Base-by-base conservation (phyloP, 2,888 invertebrate genomes). In the Rhimphoctona megacephalus region DNA sequence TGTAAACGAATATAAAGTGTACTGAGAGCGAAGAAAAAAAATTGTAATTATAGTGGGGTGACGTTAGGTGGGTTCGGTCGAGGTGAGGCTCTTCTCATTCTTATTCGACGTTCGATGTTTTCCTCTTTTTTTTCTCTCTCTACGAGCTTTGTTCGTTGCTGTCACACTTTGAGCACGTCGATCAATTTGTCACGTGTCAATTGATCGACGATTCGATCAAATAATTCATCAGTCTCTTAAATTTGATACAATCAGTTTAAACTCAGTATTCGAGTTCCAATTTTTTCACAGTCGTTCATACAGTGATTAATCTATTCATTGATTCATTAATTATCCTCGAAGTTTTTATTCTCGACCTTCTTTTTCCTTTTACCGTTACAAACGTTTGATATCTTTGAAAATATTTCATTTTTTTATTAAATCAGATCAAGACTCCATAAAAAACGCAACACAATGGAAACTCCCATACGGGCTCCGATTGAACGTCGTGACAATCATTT, bases 51-150 rank as follows among this genome's bases (percentile, higher is more conserved):
- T 54, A 64, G 25, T 57, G 69, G 25, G 43, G 67, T 78, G 66
- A 81, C 72, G 69, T 43, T 81, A 39, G 57, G 72, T 86, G 77
- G 64, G 72, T 69, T 81, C 57, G 82, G 73, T 82, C 81, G 79
- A 74, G 72, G 81, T 83, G 72, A 80, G 74, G 78, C 84, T 82
- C 74, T 67, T 77, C 57, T 30, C 52, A 81, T 83, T 69, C 79
- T 70, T 81, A 85, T 83, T 86, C 83, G 30, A 81, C 30, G 67
- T 74, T 69, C 67, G 52, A 74, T 64, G 72, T 80, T 82, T 81
- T 80, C 36, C 17, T 78, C 73, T 81, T 78, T 33, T 61, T 67
- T 76, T 39, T 79, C 33, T 43, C 49, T 57, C 7, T 0, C 17
- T 46, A 25, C 67, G 19, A 30, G 79, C 33, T 19, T n/a, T 70